Evolutionary conservation across 1,140 invertebrate species (phyloP), one percentile per base, ranked within the genome.

Genomic region (Homalodisca vitripennis): DNA sequence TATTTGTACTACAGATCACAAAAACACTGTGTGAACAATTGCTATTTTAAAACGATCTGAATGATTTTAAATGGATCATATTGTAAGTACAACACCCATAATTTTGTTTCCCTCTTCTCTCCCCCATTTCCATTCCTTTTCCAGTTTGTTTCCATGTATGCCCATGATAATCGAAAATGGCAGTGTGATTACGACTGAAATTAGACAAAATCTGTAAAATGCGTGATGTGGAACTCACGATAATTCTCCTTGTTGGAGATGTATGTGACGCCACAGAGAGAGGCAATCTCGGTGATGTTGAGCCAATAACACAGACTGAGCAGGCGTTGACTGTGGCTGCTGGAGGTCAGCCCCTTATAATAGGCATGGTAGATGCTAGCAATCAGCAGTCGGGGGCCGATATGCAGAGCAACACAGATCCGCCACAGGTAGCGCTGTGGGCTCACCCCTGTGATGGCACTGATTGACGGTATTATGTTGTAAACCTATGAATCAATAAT

Each of bases 191-290:
- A n/a, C n/a, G n/a, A n/a, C n/a, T n/a, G n/a, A n/a, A n/a, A n/a
- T n/a, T n/a, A n/a, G n/a, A n/a, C n/a, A n/a, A n/a, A n/a, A n/a
- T n/a, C n/a, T n/a, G n/a, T n/a, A n/a, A n/a, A n/a, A n/a, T n/a
- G n/a, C n/a, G n/a, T n/a, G n/a, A n/a, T n/a, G n/a, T n/a, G n/a
- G 3, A 27, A 89, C 92, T 91, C 84, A 95, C 94, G 92, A 84
- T 96, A 97, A 81, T 97, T 97, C 82, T 96, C 94, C 78, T 88
- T 88, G 80, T 96, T 96, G 32, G 93, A 95, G 78, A 97, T 92
- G 80, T 95, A 95, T 17, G 94, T 94, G 17, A 96, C 93, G 55
- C 93, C 92, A 74, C 91, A 89, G 13, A 96, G 83, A 46, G 92
- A 86, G 63, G 88, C 86, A 70, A 95, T 86, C 83, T 96, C 94